Evolutionary conservation across 2,113 vertebrate species (phyloP).

Genomic region (Camelus dromedarius): DNA sequence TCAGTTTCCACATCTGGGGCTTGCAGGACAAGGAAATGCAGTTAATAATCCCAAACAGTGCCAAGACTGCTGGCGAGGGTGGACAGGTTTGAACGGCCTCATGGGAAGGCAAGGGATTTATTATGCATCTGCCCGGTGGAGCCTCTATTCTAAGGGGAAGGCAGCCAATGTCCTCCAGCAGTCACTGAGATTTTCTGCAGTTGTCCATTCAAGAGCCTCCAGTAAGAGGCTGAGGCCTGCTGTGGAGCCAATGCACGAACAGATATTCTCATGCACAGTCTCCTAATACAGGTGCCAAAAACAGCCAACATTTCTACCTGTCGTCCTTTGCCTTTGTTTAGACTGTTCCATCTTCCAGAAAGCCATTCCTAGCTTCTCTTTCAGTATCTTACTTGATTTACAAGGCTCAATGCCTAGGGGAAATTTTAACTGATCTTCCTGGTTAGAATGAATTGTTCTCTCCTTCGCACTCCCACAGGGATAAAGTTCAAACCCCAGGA

Average conservation of each 20-base stretch:
- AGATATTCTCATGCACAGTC: background rate
- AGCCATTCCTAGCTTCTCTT: background rate
- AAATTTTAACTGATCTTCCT: constrained; percentile 33
- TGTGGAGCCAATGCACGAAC: background rate
- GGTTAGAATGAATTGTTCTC: constrained; percentile 32
- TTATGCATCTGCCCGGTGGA: background rate
- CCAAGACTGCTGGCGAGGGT: background rate
- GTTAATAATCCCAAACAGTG: background rate
- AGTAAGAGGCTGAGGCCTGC: background rate
- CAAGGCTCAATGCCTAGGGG: background rate
- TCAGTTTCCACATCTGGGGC: background rate
- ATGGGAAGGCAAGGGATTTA: background rate
- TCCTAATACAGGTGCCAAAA: background rate
- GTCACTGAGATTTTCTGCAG: background rate
- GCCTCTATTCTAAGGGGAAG: background rate
- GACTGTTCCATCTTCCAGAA: background rate
- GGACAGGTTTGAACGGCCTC: background rate
- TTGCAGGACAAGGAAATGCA: background rate
- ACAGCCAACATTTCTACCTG: background rate
- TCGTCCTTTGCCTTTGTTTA: background rate
- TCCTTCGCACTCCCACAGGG: background rate
- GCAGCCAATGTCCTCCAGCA: background rate
- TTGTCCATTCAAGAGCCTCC: background rate
- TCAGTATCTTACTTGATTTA: constrained; percentile 38
- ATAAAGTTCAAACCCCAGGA: background rate